Conservation (phyloP, 2,888 invertebrate species). For the Spodoptera exigua region DNA sequence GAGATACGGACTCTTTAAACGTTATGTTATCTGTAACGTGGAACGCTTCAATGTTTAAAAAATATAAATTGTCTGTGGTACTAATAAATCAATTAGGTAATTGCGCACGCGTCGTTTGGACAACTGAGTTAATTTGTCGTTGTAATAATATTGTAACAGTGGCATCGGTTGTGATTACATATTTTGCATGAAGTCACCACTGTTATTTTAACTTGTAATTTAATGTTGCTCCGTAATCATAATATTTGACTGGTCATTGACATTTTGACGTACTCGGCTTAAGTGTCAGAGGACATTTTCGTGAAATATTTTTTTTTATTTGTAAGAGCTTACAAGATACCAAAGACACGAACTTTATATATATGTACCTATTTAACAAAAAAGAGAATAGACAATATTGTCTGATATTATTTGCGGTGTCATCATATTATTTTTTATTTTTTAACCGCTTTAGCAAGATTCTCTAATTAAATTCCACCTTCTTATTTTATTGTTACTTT, state of each 20-base stretch:
- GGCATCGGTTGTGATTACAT: slow-evolving; percentile 31
- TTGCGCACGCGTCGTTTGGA: slow-evolving; percentile 43
- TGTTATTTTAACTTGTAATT: not conserved
- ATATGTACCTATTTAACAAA: too few species aligned
- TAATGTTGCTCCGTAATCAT: too few species aligned
- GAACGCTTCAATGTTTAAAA: slow-evolving; percentile 36
- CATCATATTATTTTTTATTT: too few species aligned
- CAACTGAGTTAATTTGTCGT: slow-evolving; percentile 20
- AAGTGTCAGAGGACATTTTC: too few species aligned
- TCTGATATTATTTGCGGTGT: too few species aligned
- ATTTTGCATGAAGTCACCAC: slow-evolving; percentile 15
- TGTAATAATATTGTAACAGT: slow-evolving; percentile 22
- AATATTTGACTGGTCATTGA: too few species aligned
- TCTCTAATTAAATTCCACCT: slow-evolving; percentile 18
- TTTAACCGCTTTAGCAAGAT: not conserved
- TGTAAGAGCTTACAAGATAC: too few species aligned
- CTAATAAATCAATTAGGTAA: slow-evolving; percentile 57
- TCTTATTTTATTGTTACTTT: slow-evolving; percentile 41
- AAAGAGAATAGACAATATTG: too few species aligned
- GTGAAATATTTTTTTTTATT: too few species aligned
- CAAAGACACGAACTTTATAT: too few species aligned
- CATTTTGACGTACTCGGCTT: too few species aligned
- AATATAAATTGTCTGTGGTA: slow-evolving; percentile 42
- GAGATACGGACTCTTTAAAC: slow-evolving; percentile 70
- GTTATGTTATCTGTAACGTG: slow-evolving; percentile 58